Percentiles rank a stretch among this genome's conserved stretches.
phyloP scores from a whole-genome alignment of 2,888 invertebrate genomes.

The Axea sp. region DNA sequence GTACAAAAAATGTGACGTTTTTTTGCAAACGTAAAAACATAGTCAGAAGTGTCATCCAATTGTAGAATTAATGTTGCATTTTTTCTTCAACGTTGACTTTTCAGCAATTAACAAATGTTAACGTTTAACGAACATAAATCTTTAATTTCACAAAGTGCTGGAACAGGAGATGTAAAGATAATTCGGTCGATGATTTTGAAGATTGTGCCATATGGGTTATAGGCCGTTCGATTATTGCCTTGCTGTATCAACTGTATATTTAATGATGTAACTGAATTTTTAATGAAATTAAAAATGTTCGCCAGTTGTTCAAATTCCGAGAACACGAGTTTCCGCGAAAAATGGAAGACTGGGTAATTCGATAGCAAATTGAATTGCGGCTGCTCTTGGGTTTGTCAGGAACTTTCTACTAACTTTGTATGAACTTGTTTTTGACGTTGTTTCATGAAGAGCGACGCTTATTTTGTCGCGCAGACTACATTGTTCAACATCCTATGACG shows the following conservation, averaged over 20 bases:
- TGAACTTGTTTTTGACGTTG: not conserved
- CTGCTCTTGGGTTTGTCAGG: not conserved
- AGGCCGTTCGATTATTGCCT: conserved; percentile 71
- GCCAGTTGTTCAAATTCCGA: conserved; percentile 47
- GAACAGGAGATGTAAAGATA: conserved; percentile 64
- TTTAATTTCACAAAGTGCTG: too few relatives aligned
- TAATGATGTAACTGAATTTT: conserved; percentile 71
- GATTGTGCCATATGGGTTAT: conserved; percentile 77
- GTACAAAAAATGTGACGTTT: too few relatives aligned
- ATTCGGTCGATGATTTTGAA: conserved; percentile 68
- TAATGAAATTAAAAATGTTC: conserved; percentile 73
- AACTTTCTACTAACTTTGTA: not conserved
- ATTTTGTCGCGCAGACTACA: conserved; percentile 23
- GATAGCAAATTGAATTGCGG: conserved; percentile 22
- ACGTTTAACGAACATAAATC: too few relatives aligned
- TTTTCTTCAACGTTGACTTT: too few relatives aligned
- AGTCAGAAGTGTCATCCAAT: too few relatives aligned
- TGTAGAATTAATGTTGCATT: too few relatives aligned
- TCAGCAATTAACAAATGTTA: too few relatives aligned
- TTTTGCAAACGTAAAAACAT: too few relatives aligned
- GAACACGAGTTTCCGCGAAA: conserved; percentile 41
- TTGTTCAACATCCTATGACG: conserved; percentile 60
- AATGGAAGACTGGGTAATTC: conserved; percentile 34
- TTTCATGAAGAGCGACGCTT: not conserved
- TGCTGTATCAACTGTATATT: conserved; percentile 53